These are phyloP conservation scores for Sebastes taczanowskii DNA, from an alignment of 2,797 vertebrate species.

Conservation along the genomic window DNA sequence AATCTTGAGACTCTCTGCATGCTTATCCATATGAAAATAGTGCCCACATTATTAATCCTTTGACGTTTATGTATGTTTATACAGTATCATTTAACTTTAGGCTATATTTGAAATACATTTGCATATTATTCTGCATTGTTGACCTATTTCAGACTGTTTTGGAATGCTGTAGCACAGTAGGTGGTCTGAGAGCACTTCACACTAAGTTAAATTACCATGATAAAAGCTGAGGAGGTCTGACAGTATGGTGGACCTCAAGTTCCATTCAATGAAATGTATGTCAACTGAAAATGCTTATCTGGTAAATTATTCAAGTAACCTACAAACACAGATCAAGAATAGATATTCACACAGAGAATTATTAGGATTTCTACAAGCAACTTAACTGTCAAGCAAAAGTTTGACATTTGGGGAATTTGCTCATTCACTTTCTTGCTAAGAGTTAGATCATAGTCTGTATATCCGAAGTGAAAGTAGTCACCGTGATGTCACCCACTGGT, in stretches of 20 bases:
- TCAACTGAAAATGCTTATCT: background rate
- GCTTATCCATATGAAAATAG: background rate
- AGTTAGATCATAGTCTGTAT: too few relatives aligned
- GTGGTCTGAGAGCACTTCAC: conserved; percentile 57
- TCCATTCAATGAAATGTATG: conserved; percentile 18
- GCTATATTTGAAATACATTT: background rate
- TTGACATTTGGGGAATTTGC: background rate
- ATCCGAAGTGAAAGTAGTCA: too few relatives aligned
- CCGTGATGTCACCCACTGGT: too few relatives aligned
- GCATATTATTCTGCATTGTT: conserved; percentile 19
- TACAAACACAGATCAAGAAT: background rate
- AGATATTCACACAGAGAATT: background rate
- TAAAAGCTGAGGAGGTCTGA: conserved; percentile 41
- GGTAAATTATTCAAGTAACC: background rate
- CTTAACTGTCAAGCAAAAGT: background rate
- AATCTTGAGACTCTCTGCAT: background rate
- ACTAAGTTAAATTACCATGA: conserved; percentile 62
- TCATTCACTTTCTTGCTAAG: background rate
- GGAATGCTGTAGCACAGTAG: conserved; percentile 39
- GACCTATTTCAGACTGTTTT: conserved; percentile 42
- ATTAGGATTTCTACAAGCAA: background rate
- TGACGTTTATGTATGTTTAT: background rate
- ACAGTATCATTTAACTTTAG: background rate
- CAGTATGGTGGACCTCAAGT: conserved; percentile 15
- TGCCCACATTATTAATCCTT: background rate